Base-by-base conservation (phyloP, 30 jellyfish, hydroid and myxozoan species). In the Aurelia coerulea region DNA sequence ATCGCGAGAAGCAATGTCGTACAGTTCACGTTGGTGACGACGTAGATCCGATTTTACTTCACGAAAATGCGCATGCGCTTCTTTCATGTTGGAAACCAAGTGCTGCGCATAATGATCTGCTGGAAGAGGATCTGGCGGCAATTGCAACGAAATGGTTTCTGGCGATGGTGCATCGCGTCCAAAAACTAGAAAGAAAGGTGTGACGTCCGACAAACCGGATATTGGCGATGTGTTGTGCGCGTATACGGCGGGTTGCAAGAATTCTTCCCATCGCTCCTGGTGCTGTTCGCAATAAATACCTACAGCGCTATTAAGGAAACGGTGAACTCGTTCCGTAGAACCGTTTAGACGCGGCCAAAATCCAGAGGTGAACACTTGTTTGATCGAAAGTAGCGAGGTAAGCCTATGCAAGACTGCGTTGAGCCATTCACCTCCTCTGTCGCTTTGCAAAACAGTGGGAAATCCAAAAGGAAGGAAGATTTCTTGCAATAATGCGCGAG, bases 381-480 rank as follows among this genome's bases (percentile, higher is more conserved):
- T 62, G 19, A 78, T 63, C 15, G 46, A 35, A 34, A 52, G 51
- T 9, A 53, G 49, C 11, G 66, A 10, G 1, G 84, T 5, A 18
- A 76, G 51, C 10, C 86, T n/a, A 18, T 76, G 86, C 59, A 76
- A 1, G 19, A 63, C 66, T 5, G 80, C 89, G 54, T 76, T 76
- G 53, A 52, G 49, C 6, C 6, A 76, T 76, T 76, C 78, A 0
- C 88, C 88, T 11, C 90, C 90, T 0, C 90, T 3, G 65, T 80
- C 90, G 39, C 90, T 80, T 80, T 80, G 90, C 59, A 80, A 64
- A 39, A 80, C 82, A 9, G 90, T 11, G 31, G 87, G 90, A 67
- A 80, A 80, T 16, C 90, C 81, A 19, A 80, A 41, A 37, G 18
- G 90, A 32, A 80, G 31, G 5, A 80, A 42, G 32, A 65, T 82